Conservation (phyloP, 2,888 invertebrate species). For the Drosophila greeni region DNA sequence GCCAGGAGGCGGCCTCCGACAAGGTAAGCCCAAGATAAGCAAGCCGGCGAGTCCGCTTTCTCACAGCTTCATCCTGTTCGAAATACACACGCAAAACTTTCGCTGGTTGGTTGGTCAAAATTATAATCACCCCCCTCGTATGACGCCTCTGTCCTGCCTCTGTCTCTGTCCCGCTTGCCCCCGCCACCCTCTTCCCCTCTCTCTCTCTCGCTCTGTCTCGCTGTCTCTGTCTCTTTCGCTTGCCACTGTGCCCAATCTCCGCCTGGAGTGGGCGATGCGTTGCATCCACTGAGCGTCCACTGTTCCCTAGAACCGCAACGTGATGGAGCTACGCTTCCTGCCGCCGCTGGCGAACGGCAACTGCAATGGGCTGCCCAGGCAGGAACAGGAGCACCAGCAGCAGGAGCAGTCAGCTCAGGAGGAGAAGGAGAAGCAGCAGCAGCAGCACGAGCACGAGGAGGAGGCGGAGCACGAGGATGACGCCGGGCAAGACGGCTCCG, state of each 20-base stretch:
- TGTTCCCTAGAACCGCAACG: constrained; percentile 78
- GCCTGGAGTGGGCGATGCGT: constrained; percentile 14
- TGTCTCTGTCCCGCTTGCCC: constrained; percentile 21
- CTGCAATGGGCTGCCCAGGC: constrained; percentile 8
- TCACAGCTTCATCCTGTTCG: constrained; percentile 36
- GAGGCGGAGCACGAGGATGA: constrained; percentile 20
- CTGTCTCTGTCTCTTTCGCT: constrained; percentile 36
- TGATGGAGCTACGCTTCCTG: constrained; percentile 78
- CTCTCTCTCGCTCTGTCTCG: constrained; percentile 16
- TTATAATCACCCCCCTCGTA: constrained; percentile 28
- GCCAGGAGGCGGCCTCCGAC: constrained; percentile 75
- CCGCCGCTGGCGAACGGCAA: constrained; percentile 63
- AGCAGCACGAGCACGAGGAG: constrained; percentile 15
- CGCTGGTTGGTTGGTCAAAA: constrained; percentile 75
- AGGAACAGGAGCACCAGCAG: constrained; percentile 13
- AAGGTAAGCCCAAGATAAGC: constrained; percentile 63
- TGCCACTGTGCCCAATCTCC: constrained; percentile 18
- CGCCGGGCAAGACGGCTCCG: constrained; percentile 1
- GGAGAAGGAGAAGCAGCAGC: constrained; percentile 19
- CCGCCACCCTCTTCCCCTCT: constrained; percentile 1
- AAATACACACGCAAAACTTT: constrained; percentile 45
- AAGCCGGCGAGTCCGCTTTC: constrained; percentile 2
- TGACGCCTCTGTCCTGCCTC: not conserved
- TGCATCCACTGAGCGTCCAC: constrained; percentile 72
- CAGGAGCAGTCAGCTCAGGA: constrained; percentile 13